Evolutionary conservation across 2,797 vertebrate species (phyloP).

Genomic region (Vireo griseus): DNA sequence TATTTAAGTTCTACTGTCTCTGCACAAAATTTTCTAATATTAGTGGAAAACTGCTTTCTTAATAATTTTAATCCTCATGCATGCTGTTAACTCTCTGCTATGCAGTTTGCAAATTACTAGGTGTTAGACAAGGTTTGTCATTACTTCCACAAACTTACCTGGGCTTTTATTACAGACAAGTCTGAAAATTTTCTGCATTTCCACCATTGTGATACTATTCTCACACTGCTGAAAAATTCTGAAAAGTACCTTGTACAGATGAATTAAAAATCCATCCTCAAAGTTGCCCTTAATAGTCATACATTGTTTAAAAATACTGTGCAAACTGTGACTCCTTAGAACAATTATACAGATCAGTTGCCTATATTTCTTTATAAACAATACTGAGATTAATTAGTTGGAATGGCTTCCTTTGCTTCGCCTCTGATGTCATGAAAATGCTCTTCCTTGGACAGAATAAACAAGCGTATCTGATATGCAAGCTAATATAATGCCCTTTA

Average conservation of each 20-base stretch:
- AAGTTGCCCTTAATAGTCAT: neutral
- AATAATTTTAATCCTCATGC: neutral
- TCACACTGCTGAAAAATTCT: neutral
- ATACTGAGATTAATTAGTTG: constrained; percentile 54
- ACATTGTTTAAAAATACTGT: constrained; percentile 37
- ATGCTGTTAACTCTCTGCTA: neutral
- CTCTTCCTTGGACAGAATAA: constrained; percentile 67
- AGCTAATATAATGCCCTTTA: constrained; percentile 55
- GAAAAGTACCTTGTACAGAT: neutral
- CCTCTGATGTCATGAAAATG: constrained; percentile 69
- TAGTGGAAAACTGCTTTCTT: neutral
- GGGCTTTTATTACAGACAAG: neutral
- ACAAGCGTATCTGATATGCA: constrained; percentile 56
- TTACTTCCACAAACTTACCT: neutral
- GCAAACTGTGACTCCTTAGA: constrained; percentile 65
- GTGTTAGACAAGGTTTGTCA: neutral
- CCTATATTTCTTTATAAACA: constrained; percentile 70
- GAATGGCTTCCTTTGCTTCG: constrained; percentile 64
- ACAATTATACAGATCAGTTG: constrained; percentile 65
- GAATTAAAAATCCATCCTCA: constrained; percentile 40
- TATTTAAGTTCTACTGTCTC: neutral
- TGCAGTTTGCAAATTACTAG: neutral
- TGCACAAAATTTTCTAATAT: neutral
- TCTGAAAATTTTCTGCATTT: neutral
- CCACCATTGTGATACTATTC: neutral